Percentiles rank a stretch among this genome's conserved stretches.
Conservation (phyloP, 2,113 vertebrate species). For the Chroicocephalus ridibundus region DNA sequence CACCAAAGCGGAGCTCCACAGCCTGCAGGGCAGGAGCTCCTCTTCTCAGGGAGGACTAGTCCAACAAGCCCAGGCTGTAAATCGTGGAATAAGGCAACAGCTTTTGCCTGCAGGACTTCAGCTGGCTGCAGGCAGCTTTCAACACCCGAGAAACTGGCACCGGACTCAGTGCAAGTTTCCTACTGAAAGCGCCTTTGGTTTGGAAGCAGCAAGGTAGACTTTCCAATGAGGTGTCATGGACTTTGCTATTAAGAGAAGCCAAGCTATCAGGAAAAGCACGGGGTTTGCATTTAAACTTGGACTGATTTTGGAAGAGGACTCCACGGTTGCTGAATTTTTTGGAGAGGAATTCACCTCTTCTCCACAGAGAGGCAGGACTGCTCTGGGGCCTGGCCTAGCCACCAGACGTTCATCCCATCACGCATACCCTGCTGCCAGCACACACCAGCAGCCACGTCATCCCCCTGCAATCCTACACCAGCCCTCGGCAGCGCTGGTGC, state of each 20-base stretch:
- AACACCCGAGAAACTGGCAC: neutral
- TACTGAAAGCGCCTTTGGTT: neutral
- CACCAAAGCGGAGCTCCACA: neutral
- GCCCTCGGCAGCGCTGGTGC: neutral
- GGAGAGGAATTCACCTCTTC: neutral
- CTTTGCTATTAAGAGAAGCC: neutral
- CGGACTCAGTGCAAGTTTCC: neutral
- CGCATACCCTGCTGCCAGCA: neutral
- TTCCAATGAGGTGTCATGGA: neutral
- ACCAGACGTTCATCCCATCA: neutral
- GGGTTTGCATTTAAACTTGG: neutral
- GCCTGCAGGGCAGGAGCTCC: neutral
- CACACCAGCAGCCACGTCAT: conserved; percentile 5
- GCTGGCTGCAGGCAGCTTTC: neutral
- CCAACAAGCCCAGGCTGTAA: neutral
- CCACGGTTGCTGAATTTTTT: neutral
- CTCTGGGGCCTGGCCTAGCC: neutral
- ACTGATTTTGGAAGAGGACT: neutral
- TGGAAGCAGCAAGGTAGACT: neutral
- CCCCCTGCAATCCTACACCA: neutral
- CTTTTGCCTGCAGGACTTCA: neutral
- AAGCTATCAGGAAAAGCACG: neutral
- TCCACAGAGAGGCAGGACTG: conserved; percentile 30
- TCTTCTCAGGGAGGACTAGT: neutral
- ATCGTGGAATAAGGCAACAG: neutral